Percentiles rank a stretch among this genome's conserved stretches.
Evolutionary conservation across 2,113 vertebrate species (phyloP).

Genomic region (Jaculus jaculus): DNA sequence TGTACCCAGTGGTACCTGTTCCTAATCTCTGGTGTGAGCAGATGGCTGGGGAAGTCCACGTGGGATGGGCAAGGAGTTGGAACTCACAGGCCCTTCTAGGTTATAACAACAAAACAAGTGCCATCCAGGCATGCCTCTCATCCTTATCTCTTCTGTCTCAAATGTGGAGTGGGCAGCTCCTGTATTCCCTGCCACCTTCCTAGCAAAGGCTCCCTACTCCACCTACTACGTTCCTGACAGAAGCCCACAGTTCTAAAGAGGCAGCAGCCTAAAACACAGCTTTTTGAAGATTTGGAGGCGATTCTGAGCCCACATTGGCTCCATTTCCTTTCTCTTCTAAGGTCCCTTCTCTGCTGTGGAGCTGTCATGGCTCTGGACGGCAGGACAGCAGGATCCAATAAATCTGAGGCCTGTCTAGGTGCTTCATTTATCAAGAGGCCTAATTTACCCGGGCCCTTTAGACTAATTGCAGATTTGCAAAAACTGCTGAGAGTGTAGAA

Average conservation of each 20-base stretch:
- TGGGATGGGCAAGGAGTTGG: neutral
- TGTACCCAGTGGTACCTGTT: neutral
- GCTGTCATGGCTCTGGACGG: constrained; percentile 85
- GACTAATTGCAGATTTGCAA: constrained; percentile 99
- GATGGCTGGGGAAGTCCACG: neutral
- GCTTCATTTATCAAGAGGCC: constrained; percentile 99
- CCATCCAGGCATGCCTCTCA: neutral
- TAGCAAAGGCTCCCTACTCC: constrained; percentile 56
- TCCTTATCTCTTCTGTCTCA: neutral
- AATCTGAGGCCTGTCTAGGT: constrained; percentile 95
- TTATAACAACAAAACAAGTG: neutral
- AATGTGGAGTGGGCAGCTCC: constrained; percentile 3
- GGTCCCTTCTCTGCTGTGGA: constrained; percentile 76
- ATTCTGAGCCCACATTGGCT: constrained; percentile 62
- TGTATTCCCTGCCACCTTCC: neutral
- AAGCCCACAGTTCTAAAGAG: constrained; percentile 74
- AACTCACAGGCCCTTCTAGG: neutral
- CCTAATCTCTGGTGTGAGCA: neutral
- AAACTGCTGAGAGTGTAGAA: constrained; percentile 99
- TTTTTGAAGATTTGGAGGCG: constrained; percentile 71
- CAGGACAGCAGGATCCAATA: constrained; percentile 89
- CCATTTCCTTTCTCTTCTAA: constrained; percentile 71
- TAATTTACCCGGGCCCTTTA: constrained; percentile 99
- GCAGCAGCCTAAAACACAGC: constrained; percentile 52
- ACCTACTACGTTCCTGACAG: constrained; percentile 72